These are phyloP conservation scores for Trachelus troglodyta DNA, from an alignment of 2,888 invertebrate species.

Conservation along the genomic window DNA sequence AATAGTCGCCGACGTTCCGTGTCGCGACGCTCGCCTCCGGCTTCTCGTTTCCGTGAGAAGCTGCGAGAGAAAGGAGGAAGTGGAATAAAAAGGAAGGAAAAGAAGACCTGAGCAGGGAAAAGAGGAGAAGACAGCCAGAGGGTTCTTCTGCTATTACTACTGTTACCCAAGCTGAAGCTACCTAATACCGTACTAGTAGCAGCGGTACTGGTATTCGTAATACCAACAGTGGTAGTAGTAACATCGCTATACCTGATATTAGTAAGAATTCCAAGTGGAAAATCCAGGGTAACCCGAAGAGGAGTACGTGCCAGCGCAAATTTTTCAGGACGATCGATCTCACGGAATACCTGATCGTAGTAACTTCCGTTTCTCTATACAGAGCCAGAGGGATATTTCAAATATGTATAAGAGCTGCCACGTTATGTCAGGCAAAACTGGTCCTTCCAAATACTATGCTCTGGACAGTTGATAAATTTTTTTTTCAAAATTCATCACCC, in stretches of 20 bases:
- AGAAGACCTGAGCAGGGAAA: neutral
- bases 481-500: too few species aligned
- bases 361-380: neutral
- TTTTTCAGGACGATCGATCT: slow-evolving; percentile 6
- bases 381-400: slow-evolving; percentile 9
- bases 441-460: too few species aligned
- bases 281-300: too few species aligned
- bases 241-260: too few species aligned
- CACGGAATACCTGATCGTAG: slow-evolving; percentile 13
- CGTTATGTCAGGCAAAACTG: too few species aligned
- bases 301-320: too few species aligned
- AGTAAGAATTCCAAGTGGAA: too few species aligned
- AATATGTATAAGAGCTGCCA: slow-evolving; percentile 12
- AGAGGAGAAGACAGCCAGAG: slow-evolving; percentile 1
- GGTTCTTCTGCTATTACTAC: neutral
- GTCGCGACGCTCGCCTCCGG: slow-evolving; percentile 8
- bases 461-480: too few species aligned
- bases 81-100: neutral
- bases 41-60: slow-evolving; percentile 8
- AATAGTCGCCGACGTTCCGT: slow-evolving; percentile 15
- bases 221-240: too few species aligned
- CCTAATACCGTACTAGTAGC: too few species aligned
- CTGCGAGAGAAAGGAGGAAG: neutral
- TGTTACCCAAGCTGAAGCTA: too few species aligned
- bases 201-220: too few species aligned